Evolutionary conservation across 2,888 invertebrate genomes (phyloP).

Genomic region (Idaea aversata): DNA sequence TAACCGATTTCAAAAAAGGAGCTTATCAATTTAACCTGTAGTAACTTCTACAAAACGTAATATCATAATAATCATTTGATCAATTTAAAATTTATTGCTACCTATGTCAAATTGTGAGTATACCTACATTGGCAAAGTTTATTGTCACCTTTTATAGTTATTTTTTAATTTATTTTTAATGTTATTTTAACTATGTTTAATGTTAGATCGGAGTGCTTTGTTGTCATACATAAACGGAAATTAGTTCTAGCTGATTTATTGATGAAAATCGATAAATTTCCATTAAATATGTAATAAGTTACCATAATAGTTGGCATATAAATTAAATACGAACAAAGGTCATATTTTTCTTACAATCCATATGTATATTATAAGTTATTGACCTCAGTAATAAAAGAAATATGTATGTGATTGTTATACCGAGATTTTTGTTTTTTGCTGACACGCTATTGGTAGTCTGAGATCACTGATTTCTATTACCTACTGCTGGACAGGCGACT

Average conservation of each 20-base stretch:
- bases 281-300: neutral
- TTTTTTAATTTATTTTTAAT: neutral
- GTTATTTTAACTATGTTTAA: neutral
- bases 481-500: too few species aligned
- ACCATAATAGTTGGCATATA: neutral
- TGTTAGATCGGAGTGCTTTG: neutral
- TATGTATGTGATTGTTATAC: neutral
- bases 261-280: neutral
- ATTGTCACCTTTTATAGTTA: neutral
- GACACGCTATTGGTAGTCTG: too few species aligned
- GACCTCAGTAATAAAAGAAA: constrained; percentile 6
- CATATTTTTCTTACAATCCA: neutral
- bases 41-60: neutral
- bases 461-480: too few species aligned
- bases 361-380: neutral
- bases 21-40: neutral
- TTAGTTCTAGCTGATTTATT: neutral
- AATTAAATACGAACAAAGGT: too few species aligned
- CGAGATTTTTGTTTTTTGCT: too few species aligned
- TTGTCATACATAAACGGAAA: neutral
- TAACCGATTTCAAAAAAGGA: too few species aligned
- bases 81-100: neutral
- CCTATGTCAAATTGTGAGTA: neutral
- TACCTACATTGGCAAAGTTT: neutral
- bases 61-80: neutral